Percentiles rank a stretch among this genome's conserved stretches.
Conservation (phyloP, 1,140 invertebrate genomes). For the Nautilus pompilius region DNA sequence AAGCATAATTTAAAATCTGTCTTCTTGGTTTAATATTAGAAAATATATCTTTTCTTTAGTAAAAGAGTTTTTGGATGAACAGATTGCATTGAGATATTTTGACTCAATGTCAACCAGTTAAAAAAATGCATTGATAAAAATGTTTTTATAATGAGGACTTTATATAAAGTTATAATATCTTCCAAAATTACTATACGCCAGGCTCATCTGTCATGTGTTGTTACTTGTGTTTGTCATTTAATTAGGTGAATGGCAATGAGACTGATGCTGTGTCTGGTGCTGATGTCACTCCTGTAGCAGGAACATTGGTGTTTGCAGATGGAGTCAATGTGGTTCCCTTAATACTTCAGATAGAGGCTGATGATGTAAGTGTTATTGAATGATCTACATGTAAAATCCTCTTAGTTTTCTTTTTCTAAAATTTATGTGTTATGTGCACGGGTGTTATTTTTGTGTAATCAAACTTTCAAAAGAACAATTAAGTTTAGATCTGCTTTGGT, state of each 20-base stretch:
- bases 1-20: too few relatives aligned
- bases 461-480: background rate
- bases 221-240: too few relatives aligned
- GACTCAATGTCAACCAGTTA: too few relatives aligned
- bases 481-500: background rate
- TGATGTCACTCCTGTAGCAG: slow-evolving; percentile 32
- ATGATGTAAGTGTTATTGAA: slow-evolving; percentile 27
- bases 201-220: too few relatives aligned
- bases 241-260: slow-evolving; percentile 28
- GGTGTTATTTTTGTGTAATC: background rate
- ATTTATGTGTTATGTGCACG: background rate
- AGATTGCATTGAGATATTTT: too few relatives aligned
- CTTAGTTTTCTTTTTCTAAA: background rate
- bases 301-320: slow-evolving; percentile 28
- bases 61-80: too few relatives aligned
- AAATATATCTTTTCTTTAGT: too few relatives aligned
- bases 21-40: too few relatives aligned
- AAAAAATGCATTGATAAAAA: too few relatives aligned
- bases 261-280: slow-evolving; percentile 14
- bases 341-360: slow-evolving; percentile 30
- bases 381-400: background rate
- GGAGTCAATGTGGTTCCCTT: slow-evolving; percentile 20
- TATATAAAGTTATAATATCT: too few relatives aligned
- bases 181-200: too few relatives aligned
- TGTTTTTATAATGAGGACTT: too few relatives aligned